Evolutionary conservation across 2,113 vertebrate species (phyloP).

Genomic region (Aramus guarauna): DNA sequence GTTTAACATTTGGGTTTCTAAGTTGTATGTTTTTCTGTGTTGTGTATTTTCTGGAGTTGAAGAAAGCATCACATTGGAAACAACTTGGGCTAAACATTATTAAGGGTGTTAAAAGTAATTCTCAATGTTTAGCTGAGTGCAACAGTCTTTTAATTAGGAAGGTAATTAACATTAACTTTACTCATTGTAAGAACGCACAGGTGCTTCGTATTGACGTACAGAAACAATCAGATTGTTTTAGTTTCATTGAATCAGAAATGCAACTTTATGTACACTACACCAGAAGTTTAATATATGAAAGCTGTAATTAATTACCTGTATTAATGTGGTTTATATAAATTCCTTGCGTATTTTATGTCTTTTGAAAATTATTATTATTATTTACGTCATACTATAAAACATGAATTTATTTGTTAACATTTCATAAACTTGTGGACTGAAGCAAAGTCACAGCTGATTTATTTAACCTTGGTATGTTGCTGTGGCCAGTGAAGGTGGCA

Average conservation of each 20-base stretch:
- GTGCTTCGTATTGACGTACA: background rate
- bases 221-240: background rate
- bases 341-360: background rate
- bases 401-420: background rate
- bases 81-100: background rate
- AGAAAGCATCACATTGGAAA: background rate
- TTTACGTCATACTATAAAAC: background rate
- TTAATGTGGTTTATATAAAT: background rate
- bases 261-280: background rate
- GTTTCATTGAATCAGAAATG: background rate
- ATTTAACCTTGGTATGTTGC: background rate
- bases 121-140: background rate
- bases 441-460: background rate
- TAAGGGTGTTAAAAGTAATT: background rate
- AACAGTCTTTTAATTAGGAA: background rate
- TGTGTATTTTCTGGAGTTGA: background rate
- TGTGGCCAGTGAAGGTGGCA: background rate
- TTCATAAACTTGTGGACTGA: background rate
- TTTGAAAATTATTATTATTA: background rate
- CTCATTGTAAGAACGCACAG: background rate
- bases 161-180: background rate
- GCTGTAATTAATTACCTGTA: background rate
- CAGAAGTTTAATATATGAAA: background rate
- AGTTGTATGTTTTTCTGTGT: background rate
- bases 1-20: background rate